Base-by-base conservation (phyloP, 2,888 invertebrate species). In the Agrochola lychnidis region DNA sequence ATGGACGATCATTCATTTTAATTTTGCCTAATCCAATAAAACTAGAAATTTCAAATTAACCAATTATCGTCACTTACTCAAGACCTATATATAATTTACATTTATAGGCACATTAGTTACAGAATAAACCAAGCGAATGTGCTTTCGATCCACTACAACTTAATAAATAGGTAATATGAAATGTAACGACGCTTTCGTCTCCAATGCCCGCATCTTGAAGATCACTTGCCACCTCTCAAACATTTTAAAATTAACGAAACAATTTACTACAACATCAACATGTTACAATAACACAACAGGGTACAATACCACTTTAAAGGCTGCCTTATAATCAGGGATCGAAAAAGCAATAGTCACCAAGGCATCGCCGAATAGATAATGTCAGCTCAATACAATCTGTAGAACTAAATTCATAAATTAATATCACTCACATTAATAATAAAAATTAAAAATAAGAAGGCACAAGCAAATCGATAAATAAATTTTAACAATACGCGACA, bases 71-170 rank as follows among this genome's bases (percentile, higher is more conserved):
- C 94, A 93, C 94, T 94, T 95, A 94, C 91, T 94, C 93, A 87
- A 95, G 94, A 94, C 95, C 96, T 96, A 96, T 94, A 92, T 93
- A 94, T 95, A 96, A 93, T 96, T 96, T 96, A 95, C 93, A 95
- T 94, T 95, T 95, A 96, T 96, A 96, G 96, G 96, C 96, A 96
- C 96, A 96, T 96, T 94, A 95, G 96, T 96, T 96, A 95, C 93
- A 94, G 93, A 95, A 95, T 94, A 95, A 96, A 95, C 93, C 93
- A 95, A 95, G 95, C 95, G 90, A 95, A 93, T 92, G 95, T 95
- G 95, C 95, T 95, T 94, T 92, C 94, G 93, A 96, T 95, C 94
- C 94, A 92, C 95, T 96, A 96, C 94, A 95, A 95, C 94, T 94
- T 92, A 94, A 92, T 92, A 93, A 91, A 92, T 94, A 93, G 91